These are phyloP conservation scores for Rhagium mordax DNA, from an alignment of 2,888 invertebrate genomes.

Conservation along the genomic window DNA sequence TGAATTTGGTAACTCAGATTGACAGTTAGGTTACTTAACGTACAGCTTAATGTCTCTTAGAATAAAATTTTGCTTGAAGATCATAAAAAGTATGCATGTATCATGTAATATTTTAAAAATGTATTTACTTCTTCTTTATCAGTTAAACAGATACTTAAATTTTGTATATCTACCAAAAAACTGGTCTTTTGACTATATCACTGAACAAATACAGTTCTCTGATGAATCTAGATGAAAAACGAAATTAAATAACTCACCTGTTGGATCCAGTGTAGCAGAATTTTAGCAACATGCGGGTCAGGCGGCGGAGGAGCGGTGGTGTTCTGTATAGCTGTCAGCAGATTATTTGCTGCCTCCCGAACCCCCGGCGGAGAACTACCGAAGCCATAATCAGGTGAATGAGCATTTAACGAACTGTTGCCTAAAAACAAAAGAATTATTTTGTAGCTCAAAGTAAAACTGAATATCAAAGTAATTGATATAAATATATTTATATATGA, in stretches of 20 bases:
- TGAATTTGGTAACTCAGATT: too few relatives aligned
- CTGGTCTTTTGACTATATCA: too few relatives aligned
- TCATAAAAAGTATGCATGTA: too few relatives aligned
- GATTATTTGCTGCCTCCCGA: constrained; percentile 77
- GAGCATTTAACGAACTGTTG: constrained; percentile 65
- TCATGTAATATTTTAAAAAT: too few relatives aligned
- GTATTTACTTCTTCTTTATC: too few relatives aligned
- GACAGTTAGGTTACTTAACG: too few relatives aligned
- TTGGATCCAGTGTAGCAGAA: constrained; percentile 79
- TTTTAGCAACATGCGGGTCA: constrained; percentile 78
- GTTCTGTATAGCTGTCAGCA: constrained; percentile 78
- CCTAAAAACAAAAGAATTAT: constrained; percentile 54
- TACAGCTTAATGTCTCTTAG: too few relatives aligned
- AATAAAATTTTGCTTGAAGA: too few relatives aligned
- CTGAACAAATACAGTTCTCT: too few relatives aligned
- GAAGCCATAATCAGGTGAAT: constrained; percentile 68
- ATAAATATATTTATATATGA: too few relatives aligned
- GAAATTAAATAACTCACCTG: constrained; percentile 60
- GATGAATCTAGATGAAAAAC: background rate
- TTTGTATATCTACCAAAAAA: too few relatives aligned
- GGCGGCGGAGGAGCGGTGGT: constrained; percentile 77
- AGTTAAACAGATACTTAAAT: too few relatives aligned
- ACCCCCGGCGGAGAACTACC: constrained; percentile 67
- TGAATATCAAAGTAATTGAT: background rate
- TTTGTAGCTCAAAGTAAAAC: background rate